Evolutionary conservation across 2,113 vertebrate genomes (phyloP), one percentile per base, ranked within the genome.

Genomic region (Lipophrys pholis): DNA sequence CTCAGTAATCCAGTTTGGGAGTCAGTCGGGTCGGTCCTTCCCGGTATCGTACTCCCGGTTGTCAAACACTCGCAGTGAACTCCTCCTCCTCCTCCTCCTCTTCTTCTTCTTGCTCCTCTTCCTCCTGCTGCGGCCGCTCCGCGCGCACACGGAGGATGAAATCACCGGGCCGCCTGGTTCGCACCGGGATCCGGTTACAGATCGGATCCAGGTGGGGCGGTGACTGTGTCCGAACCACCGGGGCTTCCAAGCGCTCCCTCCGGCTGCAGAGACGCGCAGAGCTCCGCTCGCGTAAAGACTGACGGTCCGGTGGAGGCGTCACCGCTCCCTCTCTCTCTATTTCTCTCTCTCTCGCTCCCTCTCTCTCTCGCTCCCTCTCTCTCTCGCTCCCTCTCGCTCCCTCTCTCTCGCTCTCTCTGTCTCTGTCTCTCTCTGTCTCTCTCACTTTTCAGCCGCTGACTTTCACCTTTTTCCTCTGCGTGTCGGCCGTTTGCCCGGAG

Each of bases 11-110:
- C 89, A 74, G 76, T 80, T 74, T 73, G 73, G 71, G 83, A 87
- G 86, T 81, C 85, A 14, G 21, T 30, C 76, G 78, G 87, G 91
- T 85, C 82, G 87, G 91, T 90, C 92, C 79, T 76, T 83, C 89
- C 85, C 81, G 83, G 73, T 84, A 45, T 70, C 69, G 49, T 76
- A 80, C 45, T 62, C 50, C 59, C 15, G 82, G 62, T 52, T 74
- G 84, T 71, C 76, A 85, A 75, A 80, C 84, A 81, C 21, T 52
- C 40, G 46, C 12, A 60, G 46, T 61, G 45, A 82, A 87, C 69
- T 69, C 3, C 61, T 80, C 59, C 64, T 30, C 21, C 21, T 30
- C 21, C 21, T 30, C 21, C 21, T 30, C 21, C 21, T 2, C 21
- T 4, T 30, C 21, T 30, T 30, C 21, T 30, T 30, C 21, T 4